Conservation (phyloP, 1,140 invertebrate genomes). For the Lepidurus packardi region DNA sequence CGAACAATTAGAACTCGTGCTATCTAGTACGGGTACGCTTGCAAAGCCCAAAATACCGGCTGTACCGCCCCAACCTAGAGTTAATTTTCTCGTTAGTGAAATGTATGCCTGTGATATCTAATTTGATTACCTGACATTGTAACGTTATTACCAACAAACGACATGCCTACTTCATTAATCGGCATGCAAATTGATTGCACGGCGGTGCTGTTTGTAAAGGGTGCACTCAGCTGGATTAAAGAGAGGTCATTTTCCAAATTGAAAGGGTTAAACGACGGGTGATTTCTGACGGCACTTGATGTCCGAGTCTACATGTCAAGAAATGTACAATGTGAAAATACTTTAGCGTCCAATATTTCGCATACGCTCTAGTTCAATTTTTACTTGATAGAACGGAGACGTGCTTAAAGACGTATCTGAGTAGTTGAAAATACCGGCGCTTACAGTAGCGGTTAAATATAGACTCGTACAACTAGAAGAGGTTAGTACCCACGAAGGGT, state of each 20-base stretch:
- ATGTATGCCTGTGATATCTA: neutral
- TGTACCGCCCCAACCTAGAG: neutral
- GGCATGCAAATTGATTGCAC: neutral
- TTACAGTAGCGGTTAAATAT: neutral
- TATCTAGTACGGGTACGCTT: neutral
- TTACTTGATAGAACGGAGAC: neutral
- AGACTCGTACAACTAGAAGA: neutral
- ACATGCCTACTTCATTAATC: neutral
- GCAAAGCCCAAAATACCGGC: neutral
- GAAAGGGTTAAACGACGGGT: neutral
- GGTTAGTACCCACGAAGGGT: neutral
- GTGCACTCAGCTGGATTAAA: neutral
- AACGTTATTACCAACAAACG: neutral
- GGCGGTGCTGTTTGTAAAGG: neutral
- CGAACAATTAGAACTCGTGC: neutral
- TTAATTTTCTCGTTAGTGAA: neutral
- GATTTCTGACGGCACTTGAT: neutral
- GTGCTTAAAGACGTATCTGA: neutral
- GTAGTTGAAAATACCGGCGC: neutral
- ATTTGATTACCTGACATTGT: neutral
- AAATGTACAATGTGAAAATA: too few species aligned
- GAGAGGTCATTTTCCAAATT: neutral
- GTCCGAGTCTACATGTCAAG: too few species aligned
- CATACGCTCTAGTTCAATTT: neutral
- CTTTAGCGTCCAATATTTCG: too few species aligned